A percentile compares a stretch with the other conserved stretches of the same genome.
These are phyloP conservation scores for Lapara coniferarum DNA, from an alignment of 2,888 invertebrate genomes.

Conservation along the genomic window DNA sequence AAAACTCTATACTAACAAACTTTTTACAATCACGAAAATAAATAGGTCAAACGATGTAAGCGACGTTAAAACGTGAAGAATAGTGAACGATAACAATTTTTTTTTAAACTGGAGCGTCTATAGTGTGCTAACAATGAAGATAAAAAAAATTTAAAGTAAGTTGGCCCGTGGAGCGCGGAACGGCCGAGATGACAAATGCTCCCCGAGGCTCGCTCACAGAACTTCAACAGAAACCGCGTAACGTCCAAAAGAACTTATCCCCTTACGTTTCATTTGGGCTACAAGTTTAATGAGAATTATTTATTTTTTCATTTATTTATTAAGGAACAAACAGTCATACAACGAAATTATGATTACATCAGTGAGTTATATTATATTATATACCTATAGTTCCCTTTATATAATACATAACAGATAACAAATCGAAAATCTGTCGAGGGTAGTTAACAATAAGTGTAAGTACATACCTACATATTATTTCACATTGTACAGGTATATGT, in stretches of 20 bases:
- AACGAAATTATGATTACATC: too few relatives aligned
- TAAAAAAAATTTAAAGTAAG: conserved; percentile 22
- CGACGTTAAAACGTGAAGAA: background rate
- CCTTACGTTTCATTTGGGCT: conserved; percentile 59
- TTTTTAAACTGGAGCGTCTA: conserved; percentile 18
- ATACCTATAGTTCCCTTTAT: too few relatives aligned
- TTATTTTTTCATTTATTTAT: too few relatives aligned
- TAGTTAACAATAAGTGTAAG: too few relatives aligned
- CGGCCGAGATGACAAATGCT: conserved; percentile 57
- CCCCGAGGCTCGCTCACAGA: conserved; percentile 51
- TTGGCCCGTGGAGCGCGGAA: conserved; percentile 17
- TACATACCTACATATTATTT: too few relatives aligned
- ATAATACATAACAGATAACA: too few relatives aligned
- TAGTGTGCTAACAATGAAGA: conserved; percentile 19
- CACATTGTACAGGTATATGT: too few relatives aligned
- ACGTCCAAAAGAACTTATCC: conserved; percentile 54
- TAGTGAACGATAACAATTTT: conserved; percentile 7
- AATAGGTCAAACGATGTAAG: conserved; percentile 1
- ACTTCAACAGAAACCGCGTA: conserved; percentile 53
- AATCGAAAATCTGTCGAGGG: too few relatives aligned
- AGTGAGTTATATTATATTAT: too few relatives aligned
- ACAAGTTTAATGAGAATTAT: too few relatives aligned
- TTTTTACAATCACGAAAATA: background rate
- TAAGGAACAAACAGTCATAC: too few relatives aligned
- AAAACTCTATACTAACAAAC: background rate